These are phyloP conservation scores for Caenorhabditis sp. DNA, from an alignment of 2,888 invertebrate species.

Conservation along the genomic window DNA sequence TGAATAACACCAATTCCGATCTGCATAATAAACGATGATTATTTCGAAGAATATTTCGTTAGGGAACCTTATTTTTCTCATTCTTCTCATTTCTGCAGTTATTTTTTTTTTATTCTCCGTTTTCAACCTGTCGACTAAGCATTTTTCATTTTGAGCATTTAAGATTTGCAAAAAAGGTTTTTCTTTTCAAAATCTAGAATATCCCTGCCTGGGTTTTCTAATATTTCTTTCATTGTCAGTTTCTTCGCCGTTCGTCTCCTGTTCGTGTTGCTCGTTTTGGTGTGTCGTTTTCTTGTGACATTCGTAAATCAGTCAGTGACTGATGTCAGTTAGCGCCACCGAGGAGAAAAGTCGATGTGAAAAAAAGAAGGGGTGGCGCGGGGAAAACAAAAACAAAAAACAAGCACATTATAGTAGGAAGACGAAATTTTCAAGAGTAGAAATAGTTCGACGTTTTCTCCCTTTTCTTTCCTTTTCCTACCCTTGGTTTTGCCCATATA, in stretches of 20 bases:
- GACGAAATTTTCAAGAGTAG: slow-evolving; percentile 58
- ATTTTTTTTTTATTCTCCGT: too few species aligned
- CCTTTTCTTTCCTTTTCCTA: slow-evolving; percentile 3
- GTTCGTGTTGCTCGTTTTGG: slow-evolving; percentile 29
- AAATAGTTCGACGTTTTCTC: slow-evolving; percentile 41
- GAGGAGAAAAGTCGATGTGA: slow-evolving; percentile 12
- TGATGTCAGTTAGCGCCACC: slow-evolving; percentile 58
- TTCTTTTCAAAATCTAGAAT: too few species aligned
- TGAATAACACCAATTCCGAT: too few species aligned
- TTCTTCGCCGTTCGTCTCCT: not conserved
- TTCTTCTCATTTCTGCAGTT: too few species aligned
- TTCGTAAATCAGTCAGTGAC: slow-evolving; percentile 57
- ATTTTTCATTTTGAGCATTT: too few species aligned
- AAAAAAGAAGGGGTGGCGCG: not conserved
- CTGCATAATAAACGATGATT: too few species aligned
- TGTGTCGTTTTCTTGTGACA: slow-evolving; percentile 44
- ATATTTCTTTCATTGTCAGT: too few species aligned
- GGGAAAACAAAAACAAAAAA: slow-evolving; percentile 52
- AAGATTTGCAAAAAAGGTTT: too few species aligned
- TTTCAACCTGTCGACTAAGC: too few species aligned
- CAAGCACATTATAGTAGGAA: slow-evolving; percentile 59
- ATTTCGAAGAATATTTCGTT: too few species aligned
- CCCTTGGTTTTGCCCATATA: slow-evolving; percentile 26
- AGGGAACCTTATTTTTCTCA: too few species aligned
- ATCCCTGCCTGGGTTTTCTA: too few species aligned